These are phyloP conservation scores for Chlorospingus semifuscus DNA, from an alignment of 2,797 vertebrate genomes.

Conservation along the genomic window DNA sequence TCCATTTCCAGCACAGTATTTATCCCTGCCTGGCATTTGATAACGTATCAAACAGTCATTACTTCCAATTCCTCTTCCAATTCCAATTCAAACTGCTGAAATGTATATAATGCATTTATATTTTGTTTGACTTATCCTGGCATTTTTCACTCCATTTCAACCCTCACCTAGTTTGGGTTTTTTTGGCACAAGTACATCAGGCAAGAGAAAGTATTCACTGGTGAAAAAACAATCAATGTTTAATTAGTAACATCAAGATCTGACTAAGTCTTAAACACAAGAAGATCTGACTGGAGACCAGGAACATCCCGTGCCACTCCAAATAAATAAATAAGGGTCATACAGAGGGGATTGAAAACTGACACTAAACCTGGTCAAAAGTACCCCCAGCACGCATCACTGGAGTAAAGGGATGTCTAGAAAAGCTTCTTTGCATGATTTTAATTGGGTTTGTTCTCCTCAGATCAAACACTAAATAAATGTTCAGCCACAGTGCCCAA, in stretches of 20 bases:
- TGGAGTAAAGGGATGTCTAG: not conserved
- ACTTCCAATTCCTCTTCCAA: not conserved
- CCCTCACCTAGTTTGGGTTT: rapidly evolving
- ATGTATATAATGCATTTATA: not conserved
- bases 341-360: not conserved
- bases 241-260: not conserved
- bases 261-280: not conserved
- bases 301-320: not conserved
- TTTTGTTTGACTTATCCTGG: not conserved
- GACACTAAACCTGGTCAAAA: not conserved
- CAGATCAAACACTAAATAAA: not conserved
- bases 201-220: not conserved
- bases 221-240: not conserved
- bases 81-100: not conserved
- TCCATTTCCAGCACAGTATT: not conserved
- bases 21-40: not conserved
- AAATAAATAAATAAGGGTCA: not conserved
- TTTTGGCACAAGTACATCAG: not conserved
- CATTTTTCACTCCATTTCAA: not conserved
- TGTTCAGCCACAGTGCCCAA: not conserved
- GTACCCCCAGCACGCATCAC: not conserved
- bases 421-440: not conserved
- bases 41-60: slow-evolving; percentile 1
- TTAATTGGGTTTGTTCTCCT: not conserved
- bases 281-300: not conserved